Evolutionary conservation across 1,140 invertebrate species (phyloP), one percentile per base, ranked within the genome.

Genomic region (Trichomalopsis sarcophagae): DNA sequence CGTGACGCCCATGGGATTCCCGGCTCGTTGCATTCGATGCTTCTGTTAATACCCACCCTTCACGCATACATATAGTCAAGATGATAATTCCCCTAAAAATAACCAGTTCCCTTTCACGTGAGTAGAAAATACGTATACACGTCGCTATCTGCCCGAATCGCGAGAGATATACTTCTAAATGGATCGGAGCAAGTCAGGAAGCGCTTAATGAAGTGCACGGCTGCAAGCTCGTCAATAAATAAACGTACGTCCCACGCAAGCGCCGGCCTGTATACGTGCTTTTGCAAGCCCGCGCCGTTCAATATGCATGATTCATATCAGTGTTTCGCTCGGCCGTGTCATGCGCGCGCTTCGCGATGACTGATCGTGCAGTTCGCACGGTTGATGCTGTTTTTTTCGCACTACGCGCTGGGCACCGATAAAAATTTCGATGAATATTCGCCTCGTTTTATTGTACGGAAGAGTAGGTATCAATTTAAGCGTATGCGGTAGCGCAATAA

Each of bases 281-380:
- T 66, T 36, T 47, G 68, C 47, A 83, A 21, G 76, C 79, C 74
- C 84, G 87, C 87, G 85, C 80, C 82, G 87, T 88, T 85, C 84
- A 87, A 89, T 88, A 87, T 84, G 76, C 81, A 87, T 81, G 83
- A 87, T 87, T 81, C 80, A 73, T 74, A 76, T 76, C 76, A 81
- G 73, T 79, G 81, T 83, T 86, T 50, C 87, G 62, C 55, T 62
- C 82, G 84, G 55, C 62, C 73, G 85, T 69, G 79, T 27, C 33
- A 33, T 14, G 69, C 7, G 47, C 14, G 9, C 23, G 7, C 9
- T 23, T 47, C 11, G n/a, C 33, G 68, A 69, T 62, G 55, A 71
- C n/a, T 55, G 66, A 81, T 81, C 55, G 75, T 62, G 55, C 55
- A 7, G 55, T 62, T 62, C 55, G 21, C 55, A 71, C 21, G 23